Conservation (phyloP, 2,888 invertebrate genomes). For the Himalopsyche tibetana region DNA sequence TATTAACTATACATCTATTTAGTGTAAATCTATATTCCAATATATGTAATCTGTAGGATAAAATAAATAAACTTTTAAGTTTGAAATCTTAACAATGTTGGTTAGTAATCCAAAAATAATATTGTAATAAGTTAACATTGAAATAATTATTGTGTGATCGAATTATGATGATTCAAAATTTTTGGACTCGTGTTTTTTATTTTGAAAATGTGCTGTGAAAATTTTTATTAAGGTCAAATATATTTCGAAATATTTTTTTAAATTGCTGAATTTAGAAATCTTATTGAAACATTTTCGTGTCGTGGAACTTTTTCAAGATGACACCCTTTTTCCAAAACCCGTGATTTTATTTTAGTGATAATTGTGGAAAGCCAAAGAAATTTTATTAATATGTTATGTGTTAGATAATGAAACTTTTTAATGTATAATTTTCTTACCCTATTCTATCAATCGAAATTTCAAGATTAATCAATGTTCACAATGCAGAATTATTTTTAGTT, state of each 20-base stretch:
- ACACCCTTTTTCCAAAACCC: slow-evolving; percentile 51
- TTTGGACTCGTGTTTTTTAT: slow-evolving; percentile 56
- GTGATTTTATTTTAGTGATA: slow-evolving; percentile 65
- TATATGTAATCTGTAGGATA: slow-evolving; percentile 57
- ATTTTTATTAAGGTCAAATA: slow-evolving; percentile 61
- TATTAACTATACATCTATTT: slow-evolving; percentile 50
- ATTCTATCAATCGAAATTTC: slow-evolving; percentile 53
- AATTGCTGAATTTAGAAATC: slow-evolving; percentile 51
- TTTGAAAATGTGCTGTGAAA: slow-evolving; percentile 65
- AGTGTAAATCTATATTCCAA: slow-evolving; percentile 59
- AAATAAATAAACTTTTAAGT: slow-evolving; percentile 57
- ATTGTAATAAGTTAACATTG: slow-evolving; percentile 56
- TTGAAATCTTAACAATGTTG: slow-evolving; percentile 61
- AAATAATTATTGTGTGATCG: slow-evolving; percentile 49
- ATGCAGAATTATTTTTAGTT: slow-evolving; percentile 46
- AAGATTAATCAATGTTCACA: slow-evolving; percentile 46
- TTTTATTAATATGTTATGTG: slow-evolving; percentile 60
- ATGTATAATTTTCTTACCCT: slow-evolving; percentile 45
- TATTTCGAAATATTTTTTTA: slow-evolving; percentile 58
- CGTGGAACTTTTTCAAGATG: slow-evolving; percentile 41
- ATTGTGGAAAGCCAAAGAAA: slow-evolving; percentile 64
- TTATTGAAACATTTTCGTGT: slow-evolving; percentile 45
- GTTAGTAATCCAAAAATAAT: slow-evolving; percentile 56
- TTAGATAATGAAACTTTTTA: slow-evolving; percentile 58
- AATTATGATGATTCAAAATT: slow-evolving; percentile 43